Evolutionary conservation across 2,797 vertebrate species (phyloP).

Genomic region (Phrynocephalus forsythii): DNA sequence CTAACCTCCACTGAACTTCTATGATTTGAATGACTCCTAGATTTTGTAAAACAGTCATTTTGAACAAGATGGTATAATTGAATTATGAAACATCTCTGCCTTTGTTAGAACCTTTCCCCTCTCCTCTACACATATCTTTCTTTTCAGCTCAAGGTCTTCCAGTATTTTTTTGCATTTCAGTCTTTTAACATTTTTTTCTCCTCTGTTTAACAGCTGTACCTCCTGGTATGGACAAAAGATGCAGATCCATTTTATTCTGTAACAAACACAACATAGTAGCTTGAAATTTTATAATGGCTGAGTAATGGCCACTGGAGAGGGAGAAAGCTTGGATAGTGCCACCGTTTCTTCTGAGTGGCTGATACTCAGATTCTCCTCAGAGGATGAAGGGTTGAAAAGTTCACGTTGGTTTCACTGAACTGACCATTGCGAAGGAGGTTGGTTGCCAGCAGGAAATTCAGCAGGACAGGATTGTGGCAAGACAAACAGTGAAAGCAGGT

Average conservation of each 20-base stretch:
- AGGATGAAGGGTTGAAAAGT: not conserved
- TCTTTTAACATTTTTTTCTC: constrained; percentile 7
- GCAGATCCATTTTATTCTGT: constrained; percentile 22
- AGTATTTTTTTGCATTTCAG: constrained; percentile 40
- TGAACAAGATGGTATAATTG: constrained; percentile 40
- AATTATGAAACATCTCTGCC: constrained; percentile 44
- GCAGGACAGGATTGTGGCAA: too few relatives aligned
- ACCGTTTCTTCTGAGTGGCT: constrained; percentile 3
- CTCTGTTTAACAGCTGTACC: constrained; percentile 38
- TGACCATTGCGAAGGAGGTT: constrained; percentile 24
- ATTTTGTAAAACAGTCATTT: constrained; percentile 35
- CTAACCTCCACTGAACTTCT: constrained; percentile 41
- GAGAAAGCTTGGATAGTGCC: not conserved
- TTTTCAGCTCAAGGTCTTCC: constrained; percentile 46
- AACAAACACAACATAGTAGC: constrained; percentile 16
- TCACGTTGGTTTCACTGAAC: constrained; percentile 12
- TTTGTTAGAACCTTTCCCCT: constrained; percentile 37
- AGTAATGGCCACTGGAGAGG: constrained; percentile 24
- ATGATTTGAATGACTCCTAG: constrained; percentile 39
- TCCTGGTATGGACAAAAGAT: constrained; percentile 30
- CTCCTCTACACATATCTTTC: constrained; percentile 30
- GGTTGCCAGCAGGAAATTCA: not conserved
- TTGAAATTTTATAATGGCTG: not conserved
- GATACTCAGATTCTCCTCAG: not conserved
- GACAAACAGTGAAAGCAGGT: not conserved